phyloP scores from a whole-genome alignment of 2,888 invertebrate species.

The Heliconius aoede region DNA sequence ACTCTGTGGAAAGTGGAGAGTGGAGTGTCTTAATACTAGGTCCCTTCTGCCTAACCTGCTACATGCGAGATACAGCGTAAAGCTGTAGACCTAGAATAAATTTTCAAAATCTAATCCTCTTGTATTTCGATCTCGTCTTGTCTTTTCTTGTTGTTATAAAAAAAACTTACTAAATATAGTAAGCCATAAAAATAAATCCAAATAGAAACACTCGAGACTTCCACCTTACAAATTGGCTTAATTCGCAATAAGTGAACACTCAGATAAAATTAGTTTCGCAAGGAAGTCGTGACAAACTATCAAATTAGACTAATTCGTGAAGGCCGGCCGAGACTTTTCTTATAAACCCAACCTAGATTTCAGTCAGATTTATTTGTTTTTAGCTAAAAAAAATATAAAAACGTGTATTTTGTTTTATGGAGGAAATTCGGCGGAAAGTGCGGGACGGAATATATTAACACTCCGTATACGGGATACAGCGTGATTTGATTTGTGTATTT shows the following conservation, averaged over 20 bases:
- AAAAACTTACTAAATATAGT: no score
- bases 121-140: neutral
- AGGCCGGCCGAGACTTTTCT: constrained; percentile 16
- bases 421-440: no score
- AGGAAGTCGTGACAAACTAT: constrained; percentile 33
- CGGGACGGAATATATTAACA: no score
- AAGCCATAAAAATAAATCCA: neutral
- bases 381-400: neutral
- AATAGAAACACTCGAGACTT: constrained; percentile 14
- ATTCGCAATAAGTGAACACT: constrained; percentile 23
- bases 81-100: no score
- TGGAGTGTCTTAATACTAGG: no score
- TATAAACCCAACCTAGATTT: constrained; percentile 9
- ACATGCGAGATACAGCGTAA: no score
- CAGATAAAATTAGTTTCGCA: constrained; percentile 25
- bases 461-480: no score
- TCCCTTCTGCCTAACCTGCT: no score
- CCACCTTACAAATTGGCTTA: constrained; percentile 10
- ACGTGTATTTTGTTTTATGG: no score
- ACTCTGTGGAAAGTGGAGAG: no score
- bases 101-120: neutral
- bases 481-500: neutral
- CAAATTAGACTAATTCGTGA: constrained; percentile 29
- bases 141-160: neutral
- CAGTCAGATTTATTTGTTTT: neutral